These are phyloP conservation scores for Ondatra zibethicus DNA, from an alignment of 2,113 vertebrate genomes.

Conservation along the genomic window DNA sequence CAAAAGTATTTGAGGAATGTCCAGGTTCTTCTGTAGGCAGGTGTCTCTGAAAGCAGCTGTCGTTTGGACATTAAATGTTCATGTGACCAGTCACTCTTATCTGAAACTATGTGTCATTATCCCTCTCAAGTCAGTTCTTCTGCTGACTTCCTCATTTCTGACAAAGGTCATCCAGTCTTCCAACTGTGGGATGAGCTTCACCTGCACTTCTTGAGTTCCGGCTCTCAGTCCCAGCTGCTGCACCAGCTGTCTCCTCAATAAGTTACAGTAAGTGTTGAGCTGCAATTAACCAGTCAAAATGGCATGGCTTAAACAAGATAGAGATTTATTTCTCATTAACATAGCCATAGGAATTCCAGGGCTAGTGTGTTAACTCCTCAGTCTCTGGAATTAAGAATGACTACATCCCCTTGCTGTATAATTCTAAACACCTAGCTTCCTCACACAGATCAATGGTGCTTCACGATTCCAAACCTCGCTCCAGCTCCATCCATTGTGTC, in stretches of 20 bases:
- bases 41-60: conserved; percentile 27
- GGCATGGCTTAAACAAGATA: background rate
- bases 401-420: background rate
- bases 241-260: background rate
- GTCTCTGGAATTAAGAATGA: background rate
- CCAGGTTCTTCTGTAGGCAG: background rate
- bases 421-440: background rate
- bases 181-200: background rate
- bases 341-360: background rate
- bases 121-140: background rate
- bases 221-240: background rate
- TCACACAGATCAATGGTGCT: background rate
- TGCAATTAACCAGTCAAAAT: background rate
- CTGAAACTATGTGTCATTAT: conserved; percentile 3
- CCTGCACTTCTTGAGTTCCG: background rate
- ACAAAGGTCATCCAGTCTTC: background rate
- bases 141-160: conserved; percentile 19
- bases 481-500: background rate
- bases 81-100: background rate
- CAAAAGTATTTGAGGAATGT: conserved; percentile 13
- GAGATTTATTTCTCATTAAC: conserved; percentile 3
- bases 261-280: background rate
- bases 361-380: background rate
- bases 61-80: conserved; percentile 3
- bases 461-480: conserved; percentile 4